phyloP scores from a whole-genome alignment of 2,888 invertebrate genomes.

The Chrysopilus asiliformis region DNA sequence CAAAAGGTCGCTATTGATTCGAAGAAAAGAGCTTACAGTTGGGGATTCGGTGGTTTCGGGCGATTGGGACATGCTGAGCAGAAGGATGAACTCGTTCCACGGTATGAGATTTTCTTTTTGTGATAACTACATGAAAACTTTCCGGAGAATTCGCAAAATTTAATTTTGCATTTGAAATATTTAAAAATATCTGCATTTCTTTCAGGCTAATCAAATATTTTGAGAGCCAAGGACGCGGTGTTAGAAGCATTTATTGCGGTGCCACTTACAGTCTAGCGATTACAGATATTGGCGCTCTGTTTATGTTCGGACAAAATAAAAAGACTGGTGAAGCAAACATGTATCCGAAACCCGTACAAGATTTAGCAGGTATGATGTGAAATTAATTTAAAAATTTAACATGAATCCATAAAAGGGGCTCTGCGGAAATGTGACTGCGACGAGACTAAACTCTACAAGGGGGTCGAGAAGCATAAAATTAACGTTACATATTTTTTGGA shows the following conservation, averaged over 20 bases:
- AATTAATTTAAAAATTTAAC: too few species aligned
- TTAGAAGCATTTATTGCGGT: slow-evolving; percentile 69
- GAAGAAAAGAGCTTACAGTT: slow-evolving; percentile 78
- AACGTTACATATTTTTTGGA: too few species aligned
- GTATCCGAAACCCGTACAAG: slow-evolving; percentile 92
- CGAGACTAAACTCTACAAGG: too few species aligned
- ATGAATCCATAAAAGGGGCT: too few species aligned
- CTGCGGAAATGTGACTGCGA: too few species aligned
- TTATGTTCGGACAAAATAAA: slow-evolving; percentile 83
- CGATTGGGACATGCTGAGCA: slow-evolving; percentile 86
- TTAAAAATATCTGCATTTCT: too few species aligned
- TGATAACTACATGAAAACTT: too few species aligned
- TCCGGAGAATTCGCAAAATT: too few species aligned
- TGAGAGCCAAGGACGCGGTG: slow-evolving; percentile 72
- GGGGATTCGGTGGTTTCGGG: slow-evolving; percentile 94
- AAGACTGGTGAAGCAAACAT: slow-evolving; percentile 90
- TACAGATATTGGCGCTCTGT: slow-evolving; percentile 58
- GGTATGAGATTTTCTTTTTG: slow-evolving; percentile 19
- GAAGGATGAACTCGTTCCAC: slow-evolving; percentile 77
- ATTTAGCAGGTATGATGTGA: slow-evolving; percentile 51
- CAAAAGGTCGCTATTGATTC: slow-evolving; percentile 72
- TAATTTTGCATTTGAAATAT: too few species aligned
- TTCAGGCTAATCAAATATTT: slow-evolving; percentile 71
- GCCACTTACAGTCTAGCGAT: slow-evolving; percentile 76
- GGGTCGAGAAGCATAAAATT: too few species aligned